A percentile compares a stretch with the other conserved stretches of the same genome.
phyloP scores from a whole-genome alignment of 2,797 vertebrate genomes.

The Chelidonichthys spinosus region DNA sequence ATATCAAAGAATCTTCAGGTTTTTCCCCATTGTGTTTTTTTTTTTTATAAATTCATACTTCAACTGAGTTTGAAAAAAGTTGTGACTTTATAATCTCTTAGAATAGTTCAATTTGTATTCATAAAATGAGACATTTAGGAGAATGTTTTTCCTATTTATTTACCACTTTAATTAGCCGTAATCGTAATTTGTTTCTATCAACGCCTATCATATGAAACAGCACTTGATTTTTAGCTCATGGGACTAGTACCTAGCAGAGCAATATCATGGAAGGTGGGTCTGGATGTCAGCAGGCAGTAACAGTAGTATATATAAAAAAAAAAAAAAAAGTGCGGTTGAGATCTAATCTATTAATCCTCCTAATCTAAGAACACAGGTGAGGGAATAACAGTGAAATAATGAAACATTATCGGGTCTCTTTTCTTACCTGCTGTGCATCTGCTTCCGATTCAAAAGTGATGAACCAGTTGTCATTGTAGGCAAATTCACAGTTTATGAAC shows the following conservation, averaged over 20 bases:
- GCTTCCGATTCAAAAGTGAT: conserved; percentile 99
- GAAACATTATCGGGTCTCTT: background rate
- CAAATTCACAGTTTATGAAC: conserved; percentile 99
- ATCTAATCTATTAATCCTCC: background rate
- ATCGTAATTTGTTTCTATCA: too few relatives aligned
- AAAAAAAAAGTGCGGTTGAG: background rate
- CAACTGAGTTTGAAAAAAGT: too few relatives aligned
- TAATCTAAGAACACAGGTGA: background rate
- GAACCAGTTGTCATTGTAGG: conserved; percentile 99
- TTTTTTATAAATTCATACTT: too few relatives aligned
- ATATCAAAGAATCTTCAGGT: too few relatives aligned
- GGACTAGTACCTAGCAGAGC: background rate
- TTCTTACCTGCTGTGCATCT: conserved; percentile 94
- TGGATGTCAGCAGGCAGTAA: background rate
- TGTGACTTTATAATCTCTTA: too few relatives aligned
- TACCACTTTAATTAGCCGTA: too few relatives aligned
- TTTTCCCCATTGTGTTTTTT: too few relatives aligned
- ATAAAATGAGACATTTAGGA: too few relatives aligned
- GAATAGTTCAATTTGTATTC: too few relatives aligned
- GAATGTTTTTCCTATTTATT: too few relatives aligned
- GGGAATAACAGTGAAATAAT: background rate
- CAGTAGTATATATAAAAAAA: background rate
- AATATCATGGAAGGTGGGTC: background rate
- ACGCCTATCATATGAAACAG: too few relatives aligned
- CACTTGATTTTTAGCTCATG: background rate